These are phyloP conservation scores for Calephelis nemesis DNA, from an alignment of 1,140 invertebrate species.

Conservation along the genomic window DNA sequence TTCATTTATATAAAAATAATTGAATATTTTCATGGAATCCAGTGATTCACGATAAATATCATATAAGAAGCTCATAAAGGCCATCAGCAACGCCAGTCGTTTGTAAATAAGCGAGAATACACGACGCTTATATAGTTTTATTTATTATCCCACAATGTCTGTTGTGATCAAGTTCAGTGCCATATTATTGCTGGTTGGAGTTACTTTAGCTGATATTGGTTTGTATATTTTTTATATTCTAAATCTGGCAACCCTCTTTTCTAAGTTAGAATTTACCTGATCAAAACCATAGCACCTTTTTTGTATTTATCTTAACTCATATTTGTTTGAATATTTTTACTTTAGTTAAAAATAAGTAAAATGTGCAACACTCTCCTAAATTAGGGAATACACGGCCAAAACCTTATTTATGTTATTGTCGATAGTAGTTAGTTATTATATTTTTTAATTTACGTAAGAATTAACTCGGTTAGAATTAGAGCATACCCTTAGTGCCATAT, in stretches of 20 bases:
- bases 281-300: slow-evolving; percentile 8
- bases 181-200: slow-evolving; percentile 56
- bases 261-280: no score
- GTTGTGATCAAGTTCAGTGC: slow-evolving; percentile 71
- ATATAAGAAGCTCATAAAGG: slow-evolving; percentile 58
- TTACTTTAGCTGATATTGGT: slow-evolving; percentile 58
- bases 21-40: slow-evolving; percentile 8
- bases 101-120: slow-evolving; percentile 41
- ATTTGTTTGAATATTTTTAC: no score
- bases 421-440: no score
- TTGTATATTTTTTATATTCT: slow-evolving; percentile 35
- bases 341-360: no score
- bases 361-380: no score
- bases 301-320: slow-evolving; percentile 12
- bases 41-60: slow-evolving; percentile 21
- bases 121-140: slow-evolving; percentile 47
- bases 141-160: slow-evolving; percentile 58
- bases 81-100: slow-evolving; percentile 62
- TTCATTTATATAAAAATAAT: neutral
- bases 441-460: no score
- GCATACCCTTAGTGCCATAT: no score
- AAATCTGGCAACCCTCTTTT: no score
- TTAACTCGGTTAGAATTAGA: no score
- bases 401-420: no score
- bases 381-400: no score